A percentile compares a stretch with the other conserved stretches of the same genome.
Evolutionary conservation across 1,140 invertebrate genomes (phyloP).

Genomic region (Planococcus citri): DNA sequence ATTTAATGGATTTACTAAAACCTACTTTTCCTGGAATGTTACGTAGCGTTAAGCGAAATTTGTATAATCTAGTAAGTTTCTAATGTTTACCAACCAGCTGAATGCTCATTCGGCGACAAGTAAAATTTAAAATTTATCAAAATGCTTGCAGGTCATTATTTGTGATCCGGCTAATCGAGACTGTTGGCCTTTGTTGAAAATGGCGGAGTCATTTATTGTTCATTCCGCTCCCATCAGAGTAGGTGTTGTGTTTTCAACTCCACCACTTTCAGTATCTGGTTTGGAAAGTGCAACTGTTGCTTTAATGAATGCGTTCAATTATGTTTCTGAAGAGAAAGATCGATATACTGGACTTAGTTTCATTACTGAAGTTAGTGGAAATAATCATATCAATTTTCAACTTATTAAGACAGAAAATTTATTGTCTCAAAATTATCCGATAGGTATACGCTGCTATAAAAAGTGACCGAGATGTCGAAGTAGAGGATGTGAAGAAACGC

Average conservation of each 20-base stretch:
- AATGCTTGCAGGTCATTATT: constrained; percentile 54
- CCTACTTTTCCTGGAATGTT: constrained; percentile 97
- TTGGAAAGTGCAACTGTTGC: constrained; percentile 65
- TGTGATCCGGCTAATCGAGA: constrained; percentile 67
- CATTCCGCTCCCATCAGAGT: constrained; percentile 79
- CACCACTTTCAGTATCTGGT: constrained; percentile 44
- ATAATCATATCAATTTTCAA: no score
- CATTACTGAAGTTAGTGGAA: constrained; percentile 52
- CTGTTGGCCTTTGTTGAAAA: constrained; percentile 60
- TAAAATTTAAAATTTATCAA: no score
- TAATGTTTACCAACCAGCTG: constrained; percentile 15
- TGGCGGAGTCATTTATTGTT: constrained; percentile 81
- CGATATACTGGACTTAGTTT: constrained; percentile 63
- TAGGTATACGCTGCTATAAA: constrained; percentile 39
- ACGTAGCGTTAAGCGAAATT: constrained; percentile 81
- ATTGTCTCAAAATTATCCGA: not conserved
- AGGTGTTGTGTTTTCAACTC: constrained; percentile 76
- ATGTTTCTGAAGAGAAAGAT: constrained; percentile 64
- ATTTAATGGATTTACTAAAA: constrained; percentile 75
- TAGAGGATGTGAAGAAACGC: constrained; percentile 55
- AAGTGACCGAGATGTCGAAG: constrained; percentile 38
- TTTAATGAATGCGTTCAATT: constrained; percentile 83
- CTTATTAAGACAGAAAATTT: no score
- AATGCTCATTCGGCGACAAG: not conserved
- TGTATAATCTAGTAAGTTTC: constrained; percentile 72